These are phyloP conservation scores for Herminia tarsipennalis DNA, from an alignment of 2,888 invertebrate species.

Conservation along the genomic window DNA sequence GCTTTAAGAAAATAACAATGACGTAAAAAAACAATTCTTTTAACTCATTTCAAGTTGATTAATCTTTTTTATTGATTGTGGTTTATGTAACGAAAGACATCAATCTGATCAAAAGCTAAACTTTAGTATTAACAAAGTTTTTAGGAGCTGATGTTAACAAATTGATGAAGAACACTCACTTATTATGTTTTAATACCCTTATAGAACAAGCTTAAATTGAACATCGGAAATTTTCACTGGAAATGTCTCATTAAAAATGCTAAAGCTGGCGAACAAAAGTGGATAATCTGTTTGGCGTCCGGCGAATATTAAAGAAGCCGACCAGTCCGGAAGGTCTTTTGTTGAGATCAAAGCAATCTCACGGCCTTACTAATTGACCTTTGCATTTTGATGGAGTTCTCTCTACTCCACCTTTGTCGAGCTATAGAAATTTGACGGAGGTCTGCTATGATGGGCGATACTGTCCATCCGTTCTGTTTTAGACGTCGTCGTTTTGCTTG, in stretches of 20 bases:
- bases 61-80: not conserved
- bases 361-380: constrained; percentile 73
- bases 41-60: no score
- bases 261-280: constrained; percentile 75
- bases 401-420: constrained; percentile 28
- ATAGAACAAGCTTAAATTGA: constrained; percentile 49
- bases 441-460: constrained; percentile 21
- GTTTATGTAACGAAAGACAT: not conserved
- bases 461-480: constrained; percentile 4
- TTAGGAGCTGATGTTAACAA: not conserved
- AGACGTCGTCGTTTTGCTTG: not conserved
- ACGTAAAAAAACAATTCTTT: no score
- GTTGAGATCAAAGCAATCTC: constrained; percentile 75
- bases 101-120: not conserved
- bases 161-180: constrained; percentile 24
- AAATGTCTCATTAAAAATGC: constrained; percentile 77
- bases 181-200: constrained; percentile 46
- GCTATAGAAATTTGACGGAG: constrained; percentile 17
- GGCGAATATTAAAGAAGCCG: constrained; percentile 75
- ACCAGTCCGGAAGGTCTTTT: constrained; percentile 66
- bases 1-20: no score
- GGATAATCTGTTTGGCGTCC: constrained; percentile 78
- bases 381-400: constrained; percentile 64
- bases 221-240: constrained; percentile 62
- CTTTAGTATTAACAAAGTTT: constrained; percentile 25